Conservation (phyloP, 2,888 invertebrate species). For the Deilephila porcellus region DNA sequence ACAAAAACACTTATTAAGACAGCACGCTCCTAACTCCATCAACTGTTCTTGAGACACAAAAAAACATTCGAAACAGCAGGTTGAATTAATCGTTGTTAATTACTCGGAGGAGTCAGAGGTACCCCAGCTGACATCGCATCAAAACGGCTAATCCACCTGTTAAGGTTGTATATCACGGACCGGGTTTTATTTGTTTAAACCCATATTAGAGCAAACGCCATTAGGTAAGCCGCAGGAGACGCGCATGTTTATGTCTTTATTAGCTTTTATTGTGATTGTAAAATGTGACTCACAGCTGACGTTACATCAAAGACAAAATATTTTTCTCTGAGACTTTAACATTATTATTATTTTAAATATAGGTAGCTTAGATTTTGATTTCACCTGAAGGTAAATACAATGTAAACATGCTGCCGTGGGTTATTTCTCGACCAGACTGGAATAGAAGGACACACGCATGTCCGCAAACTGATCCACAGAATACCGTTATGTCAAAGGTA, state of each 20-base stretch:
- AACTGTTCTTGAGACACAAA: conserved; percentile 12
- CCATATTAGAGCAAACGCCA: conserved; percentile 65
- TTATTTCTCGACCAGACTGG: too few species aligned
- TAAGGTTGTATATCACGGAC: conserved; percentile 53
- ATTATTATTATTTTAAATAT: too few species aligned
- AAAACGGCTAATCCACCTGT: conserved; percentile 70
- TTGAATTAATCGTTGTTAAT: conserved; percentile 75
- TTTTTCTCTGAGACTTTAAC: too few species aligned
- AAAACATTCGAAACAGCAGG: conserved; percentile 65
- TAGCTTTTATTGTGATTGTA: conserved; percentile 67
- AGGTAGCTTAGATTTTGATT: too few species aligned
- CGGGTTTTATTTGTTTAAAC: conserved; percentile 77
- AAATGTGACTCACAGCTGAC: conserved; percentile 64
- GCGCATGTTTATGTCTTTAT: conserved; percentile 72
- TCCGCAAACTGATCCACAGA: too few species aligned
- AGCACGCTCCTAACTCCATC: neutral
- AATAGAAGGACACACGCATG: too few species aligned
- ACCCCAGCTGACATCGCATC: conserved; percentile 61
- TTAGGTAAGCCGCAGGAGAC: conserved; percentile 82
- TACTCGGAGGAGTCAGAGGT: conserved; percentile 45
- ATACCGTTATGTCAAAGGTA: too few species aligned
- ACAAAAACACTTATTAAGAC: neutral
- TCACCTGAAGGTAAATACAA: too few species aligned
- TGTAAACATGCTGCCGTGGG: too few species aligned
- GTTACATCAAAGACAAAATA: neutral